phyloP scores from a whole-genome alignment of 35 echinoderm and acorn worm species.

The Strongylocentrotus purpuratus region DNA sequence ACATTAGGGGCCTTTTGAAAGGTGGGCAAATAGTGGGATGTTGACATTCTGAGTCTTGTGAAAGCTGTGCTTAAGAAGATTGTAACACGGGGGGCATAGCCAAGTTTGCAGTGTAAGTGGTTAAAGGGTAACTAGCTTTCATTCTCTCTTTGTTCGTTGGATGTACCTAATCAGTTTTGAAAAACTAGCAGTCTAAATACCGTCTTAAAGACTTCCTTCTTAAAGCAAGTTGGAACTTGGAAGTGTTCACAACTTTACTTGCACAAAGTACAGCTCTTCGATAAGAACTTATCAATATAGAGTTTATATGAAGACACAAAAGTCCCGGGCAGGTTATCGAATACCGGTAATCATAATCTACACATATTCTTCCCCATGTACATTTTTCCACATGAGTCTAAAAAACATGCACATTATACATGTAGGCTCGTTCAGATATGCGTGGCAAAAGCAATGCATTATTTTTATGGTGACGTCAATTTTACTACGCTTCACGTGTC shows the following conservation, averaged over 20 bases:
- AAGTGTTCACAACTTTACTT: neutral
- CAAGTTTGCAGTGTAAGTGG: neutral
- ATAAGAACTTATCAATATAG: neutral
- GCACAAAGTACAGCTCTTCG: neutral
- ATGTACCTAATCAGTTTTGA: neutral
- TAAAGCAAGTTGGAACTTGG: neutral
- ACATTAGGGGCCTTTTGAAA: constrained; percentile 27
- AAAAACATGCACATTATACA: too few relatives aligned
- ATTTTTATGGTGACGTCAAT: too few relatives aligned
- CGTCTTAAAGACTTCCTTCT: neutral
- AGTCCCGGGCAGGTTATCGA: neutral
- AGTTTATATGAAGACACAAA: neutral
- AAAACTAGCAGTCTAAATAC: neutral
- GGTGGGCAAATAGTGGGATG: constrained; percentile 42
- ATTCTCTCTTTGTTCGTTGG: neutral
- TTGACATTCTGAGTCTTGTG: constrained; percentile 17
- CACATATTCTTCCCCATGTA: too few relatives aligned
- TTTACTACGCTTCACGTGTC: too few relatives aligned
- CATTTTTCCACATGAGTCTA: too few relatives aligned
- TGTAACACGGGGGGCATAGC: constrained; percentile 16
- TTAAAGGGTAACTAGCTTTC: neutral
- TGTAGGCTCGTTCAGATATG: too few relatives aligned
- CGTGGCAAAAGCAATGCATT: too few relatives aligned
- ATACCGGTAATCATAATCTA: neutral
- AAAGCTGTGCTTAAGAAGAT: constrained; percentile 35